Evolutionary conservation across 2,888 invertebrate genomes (phyloP), one percentile per base, ranked within the genome.

Genomic region (Drosophila subsilvestris): DNA sequence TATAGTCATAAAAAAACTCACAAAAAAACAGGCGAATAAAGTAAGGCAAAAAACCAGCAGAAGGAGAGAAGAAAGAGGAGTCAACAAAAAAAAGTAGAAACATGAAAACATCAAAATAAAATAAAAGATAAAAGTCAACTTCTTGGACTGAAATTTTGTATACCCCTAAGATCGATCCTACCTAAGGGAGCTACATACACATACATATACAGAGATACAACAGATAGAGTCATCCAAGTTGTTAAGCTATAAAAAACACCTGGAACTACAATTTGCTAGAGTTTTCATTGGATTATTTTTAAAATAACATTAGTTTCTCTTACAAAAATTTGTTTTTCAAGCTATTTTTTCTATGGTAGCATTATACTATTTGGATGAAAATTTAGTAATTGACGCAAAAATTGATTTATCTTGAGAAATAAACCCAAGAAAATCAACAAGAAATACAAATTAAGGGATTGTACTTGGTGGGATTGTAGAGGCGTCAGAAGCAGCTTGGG

Each of bases 21-120:
- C 37, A 6, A 37, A 59, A 42, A 43, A 43, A 62, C 17, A 63
- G 27, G 44, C 22, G 69, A 53, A 37, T 32, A 32, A 58, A 66
- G 45, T 27, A 42, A 54, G 17, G 47, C 50, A 55, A n/a, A 37
- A 37, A 49, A 25, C 43, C 32, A 32, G 48, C 51, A 58, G 51
- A 48, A 56, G 25, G 32, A 49, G 32, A 58, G 8, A n/a, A n/a
- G 37, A 37, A 10, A 22, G 12, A 20, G 27, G 22, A 18, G 22
- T 14, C 32, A 14, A 49, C 25, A 44, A 18, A 37, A 49, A 50
- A 48, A 18, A 42, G n/a, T 12, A 43, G 12, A 37, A 45, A 45
- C 55, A 49, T 42, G 49, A 42, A 54, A 61, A 58, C 32, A 71
- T 70, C 42, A 71, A 54, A 62, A 50, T 45, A 47, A 51, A 70